Percentiles rank a stretch among this genome's conserved stretches.
These are phyloP conservation scores for Acanthurus lineatus DNA, from an alignment of 2,797 vertebrate genomes.

Conservation along the genomic window DNA sequence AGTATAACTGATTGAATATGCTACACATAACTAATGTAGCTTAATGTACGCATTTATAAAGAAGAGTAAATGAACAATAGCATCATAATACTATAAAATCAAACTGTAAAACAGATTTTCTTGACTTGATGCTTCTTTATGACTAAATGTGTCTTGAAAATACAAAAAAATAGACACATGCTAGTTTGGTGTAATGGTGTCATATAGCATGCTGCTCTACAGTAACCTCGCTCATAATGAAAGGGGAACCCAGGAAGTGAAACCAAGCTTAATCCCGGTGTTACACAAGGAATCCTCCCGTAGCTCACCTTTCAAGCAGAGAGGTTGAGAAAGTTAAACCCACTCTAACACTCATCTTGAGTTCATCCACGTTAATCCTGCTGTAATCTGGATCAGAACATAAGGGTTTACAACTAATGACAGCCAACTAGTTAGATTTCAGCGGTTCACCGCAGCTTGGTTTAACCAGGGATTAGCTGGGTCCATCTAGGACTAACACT, in stretches of 20 bases:
- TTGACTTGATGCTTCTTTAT: neutral
- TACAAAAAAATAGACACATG: neutral
- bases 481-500: constrained; percentile 68
- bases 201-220: constrained; percentile 43
- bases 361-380: constrained; percentile 84
- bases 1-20: neutral
- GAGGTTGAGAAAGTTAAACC: constrained; percentile 82
- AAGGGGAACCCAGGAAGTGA: constrained; percentile 76
- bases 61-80: neutral
- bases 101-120: constrained; percentile 12
- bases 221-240: constrained; percentile 69
- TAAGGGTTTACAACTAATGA: constrained; percentile 81
- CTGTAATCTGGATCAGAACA: constrained; percentile 85
- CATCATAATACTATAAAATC: neutral
- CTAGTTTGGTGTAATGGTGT: constrained; percentile 27
- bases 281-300: constrained; percentile 77
- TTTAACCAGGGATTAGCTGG: constrained; percentile 82
- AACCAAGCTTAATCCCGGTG: constrained; percentile 80
- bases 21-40: neutral
- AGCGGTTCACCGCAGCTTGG: constrained; percentile 70
- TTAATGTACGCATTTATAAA: neutral
- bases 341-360: constrained; percentile 77
- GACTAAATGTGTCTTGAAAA: constrained; percentile 16
- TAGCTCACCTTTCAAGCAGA: constrained; percentile 81
- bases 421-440: constrained; percentile 85